Base-by-base conservation (phyloP, 2,113 vertebrate species). In the Gadus macrocephalus region DNA sequence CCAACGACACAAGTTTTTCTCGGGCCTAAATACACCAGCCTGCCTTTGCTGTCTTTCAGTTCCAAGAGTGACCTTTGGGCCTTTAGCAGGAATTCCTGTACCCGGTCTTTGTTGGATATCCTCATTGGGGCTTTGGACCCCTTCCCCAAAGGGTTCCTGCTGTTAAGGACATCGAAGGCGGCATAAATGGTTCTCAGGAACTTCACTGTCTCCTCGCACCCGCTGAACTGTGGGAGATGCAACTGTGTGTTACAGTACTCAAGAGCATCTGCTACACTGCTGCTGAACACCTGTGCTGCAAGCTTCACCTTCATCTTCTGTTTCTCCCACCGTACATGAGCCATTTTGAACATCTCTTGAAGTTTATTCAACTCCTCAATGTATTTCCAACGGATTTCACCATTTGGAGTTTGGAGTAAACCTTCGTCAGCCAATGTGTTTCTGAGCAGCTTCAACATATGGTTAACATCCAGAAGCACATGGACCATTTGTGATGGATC, bases 251-350 rank as follows among this genome's bases (percentile, higher is more conserved):
- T 31, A 14, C 71, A 71, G 64, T 63, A 78, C 15, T 78, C 28
- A 1, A 70, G 15, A 6, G 64, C 64, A 64, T 69, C 70, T 12
- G 66, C 25, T 25, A 68, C 66, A 72, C 70, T 68, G 42, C 69
- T 62, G 28, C 69, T 71, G 28, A 71, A 71, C 9, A 71, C 6
- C 28, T 77, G 61, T 19, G 66, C 66, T 42, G 65, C 69, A 53
- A 72, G 49, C 15, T 72, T 67, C 0, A 76, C 69, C 53, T 71
- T 71, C 15, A 63, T 71, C 27, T 76, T 66, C 25, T 63, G 75
- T 25, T 53, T 64, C 6, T 53, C n/a, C 72, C 55, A 71, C 6
- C 49, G 53, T 25, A 79, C 38, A 20, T 75, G 69, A 2, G 61
- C 62, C 69, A 61, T 61, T 27, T 22, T 71, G 20, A 78, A 53